These are phyloP conservation scores for Trichonephila clavipes DNA, from an alignment of 1,140 invertebrate species.

Conservation along the genomic window DNA sequence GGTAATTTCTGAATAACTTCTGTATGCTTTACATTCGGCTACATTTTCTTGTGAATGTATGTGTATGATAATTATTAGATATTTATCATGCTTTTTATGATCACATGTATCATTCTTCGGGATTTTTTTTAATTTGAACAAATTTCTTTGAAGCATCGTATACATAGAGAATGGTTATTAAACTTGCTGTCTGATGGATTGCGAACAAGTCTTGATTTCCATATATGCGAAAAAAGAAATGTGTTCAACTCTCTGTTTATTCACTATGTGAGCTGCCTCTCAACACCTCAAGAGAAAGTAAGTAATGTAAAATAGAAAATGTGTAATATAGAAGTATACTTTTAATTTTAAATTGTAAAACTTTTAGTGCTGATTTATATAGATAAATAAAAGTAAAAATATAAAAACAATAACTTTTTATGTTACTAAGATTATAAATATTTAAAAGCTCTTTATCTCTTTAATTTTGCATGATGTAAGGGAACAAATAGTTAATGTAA, in stretches of 20 bases:
- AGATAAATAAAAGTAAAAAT: background rate
- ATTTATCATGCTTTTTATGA: too few relatives aligned
- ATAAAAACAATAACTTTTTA: background rate
- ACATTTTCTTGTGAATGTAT: too few relatives aligned
- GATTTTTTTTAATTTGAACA: background rate
- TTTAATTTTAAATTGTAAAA: background rate
- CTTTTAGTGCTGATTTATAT: background rate
- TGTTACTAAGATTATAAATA: too few relatives aligned
- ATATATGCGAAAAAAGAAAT: conserved; percentile 83
- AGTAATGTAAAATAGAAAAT: conserved; percentile 47
- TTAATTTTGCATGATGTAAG: too few relatives aligned
- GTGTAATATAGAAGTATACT: background rate
- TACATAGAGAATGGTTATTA: conserved; percentile 86
- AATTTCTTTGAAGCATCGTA: conserved; percentile 77
- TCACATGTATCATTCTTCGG: too few relatives aligned
- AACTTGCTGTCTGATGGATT: conserved; percentile 86
- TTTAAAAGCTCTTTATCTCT: too few relatives aligned
- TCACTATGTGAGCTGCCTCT: conserved; percentile 82
- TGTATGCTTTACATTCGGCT: too few relatives aligned
- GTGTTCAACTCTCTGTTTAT: conserved; percentile 84
- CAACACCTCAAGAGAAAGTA: conserved; percentile 83
- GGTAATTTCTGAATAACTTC: too few relatives aligned
- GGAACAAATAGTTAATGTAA: too few relatives aligned
- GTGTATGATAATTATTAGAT: too few relatives aligned
- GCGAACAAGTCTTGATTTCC: conserved; percentile 83